Evolutionary conservation across 2,113 vertebrate species (phyloP).

Genomic region (Spizaetus ornatus): DNA sequence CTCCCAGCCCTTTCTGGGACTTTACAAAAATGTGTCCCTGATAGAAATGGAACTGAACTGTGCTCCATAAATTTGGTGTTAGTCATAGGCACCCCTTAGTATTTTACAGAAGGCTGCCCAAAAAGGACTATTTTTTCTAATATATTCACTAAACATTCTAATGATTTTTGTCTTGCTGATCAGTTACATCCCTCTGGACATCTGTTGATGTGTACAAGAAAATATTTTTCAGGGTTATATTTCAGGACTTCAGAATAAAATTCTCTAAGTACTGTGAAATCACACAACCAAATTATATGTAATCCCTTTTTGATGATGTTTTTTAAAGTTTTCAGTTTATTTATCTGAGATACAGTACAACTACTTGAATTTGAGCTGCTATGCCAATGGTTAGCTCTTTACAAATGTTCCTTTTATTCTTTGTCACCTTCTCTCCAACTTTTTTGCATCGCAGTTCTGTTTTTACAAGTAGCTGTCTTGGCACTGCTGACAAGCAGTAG

Average conservation of each 20-base stretch:
- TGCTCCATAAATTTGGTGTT: neutral
- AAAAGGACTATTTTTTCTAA: neutral
- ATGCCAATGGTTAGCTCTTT: neutral
- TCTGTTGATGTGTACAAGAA: neutral
- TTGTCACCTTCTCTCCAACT: neutral
- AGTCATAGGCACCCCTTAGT: neutral
- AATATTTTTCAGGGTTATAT: neutral
- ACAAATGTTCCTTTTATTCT: neutral
- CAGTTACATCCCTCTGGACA: neutral
- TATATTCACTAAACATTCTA: neutral
- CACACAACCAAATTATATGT: neutral
- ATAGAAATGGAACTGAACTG: too few relatives aligned
- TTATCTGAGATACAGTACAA: neutral
- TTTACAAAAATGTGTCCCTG: neutral
- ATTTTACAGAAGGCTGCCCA: neutral
- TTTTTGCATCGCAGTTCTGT: neutral
- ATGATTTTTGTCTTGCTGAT: neutral
- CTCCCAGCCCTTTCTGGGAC: neutral
- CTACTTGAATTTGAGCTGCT: neutral
- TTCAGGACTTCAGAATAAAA: neutral
- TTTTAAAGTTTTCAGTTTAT: neutral
- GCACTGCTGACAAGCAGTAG: neutral
- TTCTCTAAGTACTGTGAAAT: neutral
- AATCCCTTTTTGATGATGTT: fast-evolving
- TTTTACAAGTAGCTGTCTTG: neutral